A percentile compares a stretch with the other conserved stretches of the same genome.
Evolutionary conservation across 1,140 invertebrate species (phyloP).

Genomic region (Formica selysi): DNA sequence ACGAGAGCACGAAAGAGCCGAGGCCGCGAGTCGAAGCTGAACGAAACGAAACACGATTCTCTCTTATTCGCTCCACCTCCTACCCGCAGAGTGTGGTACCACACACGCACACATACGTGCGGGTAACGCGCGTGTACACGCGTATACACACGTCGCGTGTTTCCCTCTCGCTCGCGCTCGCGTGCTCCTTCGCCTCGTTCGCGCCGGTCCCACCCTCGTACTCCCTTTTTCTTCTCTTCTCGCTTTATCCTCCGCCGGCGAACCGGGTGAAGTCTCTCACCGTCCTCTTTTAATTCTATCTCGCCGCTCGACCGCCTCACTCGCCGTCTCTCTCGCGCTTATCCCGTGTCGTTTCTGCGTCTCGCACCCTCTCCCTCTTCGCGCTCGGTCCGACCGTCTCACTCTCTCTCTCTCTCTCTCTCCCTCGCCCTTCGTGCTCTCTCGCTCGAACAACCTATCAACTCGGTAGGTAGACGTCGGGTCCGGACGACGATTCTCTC

Average conservation of each 20-base stretch:
- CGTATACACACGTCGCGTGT: slow-evolving; percentile 23
- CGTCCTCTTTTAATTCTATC: slow-evolving; percentile 86
- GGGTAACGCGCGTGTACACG: background rate
- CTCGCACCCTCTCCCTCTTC: slow-evolving; percentile 31
- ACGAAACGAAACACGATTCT: slow-evolving; percentile 81
- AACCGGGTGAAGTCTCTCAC: slow-evolving; percentile 65
- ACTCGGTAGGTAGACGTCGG: slow-evolving; percentile 85
- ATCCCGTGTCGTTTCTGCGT: slow-evolving; percentile 62
- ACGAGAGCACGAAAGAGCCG: slow-evolving; percentile 74
- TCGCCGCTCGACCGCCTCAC: slow-evolving; percentile 79
- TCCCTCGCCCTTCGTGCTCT: slow-evolving; percentile 78
- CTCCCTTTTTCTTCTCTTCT: slow-evolving; percentile 71
- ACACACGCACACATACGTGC: background rate
- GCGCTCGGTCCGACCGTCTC: slow-evolving; percentile 22
- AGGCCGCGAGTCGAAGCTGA: slow-evolving; percentile 78
- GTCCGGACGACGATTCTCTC: slow-evolving; percentile 84
- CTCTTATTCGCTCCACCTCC: slow-evolving; percentile 79
- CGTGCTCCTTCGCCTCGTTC: slow-evolving; percentile 48
- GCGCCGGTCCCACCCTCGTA: slow-evolving; percentile 49
- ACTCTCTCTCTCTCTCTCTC: slow-evolving; percentile 60
- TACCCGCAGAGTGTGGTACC: slow-evolving; percentile 59
- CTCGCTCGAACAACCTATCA: slow-evolving; percentile 86
- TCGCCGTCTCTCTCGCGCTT: slow-evolving; percentile 79
- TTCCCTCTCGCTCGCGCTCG: slow-evolving; percentile 47
- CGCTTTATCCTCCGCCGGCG: slow-evolving; percentile 64